phyloP scores from a whole-genome alignment of 2,797 vertebrate species.

The Garrulus glandarius region DNA sequence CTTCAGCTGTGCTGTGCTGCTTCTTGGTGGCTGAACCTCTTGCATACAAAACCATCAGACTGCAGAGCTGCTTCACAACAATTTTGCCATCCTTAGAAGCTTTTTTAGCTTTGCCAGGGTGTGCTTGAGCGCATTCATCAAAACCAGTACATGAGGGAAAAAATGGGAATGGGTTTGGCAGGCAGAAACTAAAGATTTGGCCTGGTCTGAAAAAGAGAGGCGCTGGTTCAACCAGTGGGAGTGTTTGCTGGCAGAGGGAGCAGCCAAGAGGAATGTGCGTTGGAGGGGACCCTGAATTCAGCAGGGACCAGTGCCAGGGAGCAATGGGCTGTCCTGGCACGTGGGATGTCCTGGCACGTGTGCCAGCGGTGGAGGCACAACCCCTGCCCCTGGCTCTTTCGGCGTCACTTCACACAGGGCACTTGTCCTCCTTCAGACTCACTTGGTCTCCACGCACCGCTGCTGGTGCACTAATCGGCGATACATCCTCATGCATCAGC shows the following conservation, averaged over 20 bases:
- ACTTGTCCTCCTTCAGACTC: not conserved
- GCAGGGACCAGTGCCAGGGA: not conserved
- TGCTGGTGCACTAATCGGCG: not conserved
- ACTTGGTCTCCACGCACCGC: not conserved
- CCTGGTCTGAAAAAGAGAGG: not conserved
- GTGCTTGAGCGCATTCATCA: not conserved
- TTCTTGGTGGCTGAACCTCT: not conserved
- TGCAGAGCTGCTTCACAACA: not conserved
- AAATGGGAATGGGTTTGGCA: not conserved
- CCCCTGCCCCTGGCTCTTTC: accelerated
- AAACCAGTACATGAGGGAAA: not conserved
- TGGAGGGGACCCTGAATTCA: not conserved
- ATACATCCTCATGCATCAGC: not conserved
- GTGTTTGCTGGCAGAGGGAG: not conserved
- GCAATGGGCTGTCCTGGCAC: not conserved
- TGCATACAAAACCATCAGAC: not conserved
- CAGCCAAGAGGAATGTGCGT: not conserved
- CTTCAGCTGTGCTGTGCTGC: not conserved
- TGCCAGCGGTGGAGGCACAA: accelerated
- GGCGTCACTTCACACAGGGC: accelerated
- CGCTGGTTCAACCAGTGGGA: accelerated
- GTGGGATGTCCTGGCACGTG: accelerated
- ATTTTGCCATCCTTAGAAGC: not conserved
- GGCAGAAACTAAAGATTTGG: not conserved
- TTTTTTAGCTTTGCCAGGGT: not conserved